These are phyloP conservation scores for Sycophila texana DNA, from an alignment of 2,888 invertebrate species.

Conservation along the genomic window DNA sequence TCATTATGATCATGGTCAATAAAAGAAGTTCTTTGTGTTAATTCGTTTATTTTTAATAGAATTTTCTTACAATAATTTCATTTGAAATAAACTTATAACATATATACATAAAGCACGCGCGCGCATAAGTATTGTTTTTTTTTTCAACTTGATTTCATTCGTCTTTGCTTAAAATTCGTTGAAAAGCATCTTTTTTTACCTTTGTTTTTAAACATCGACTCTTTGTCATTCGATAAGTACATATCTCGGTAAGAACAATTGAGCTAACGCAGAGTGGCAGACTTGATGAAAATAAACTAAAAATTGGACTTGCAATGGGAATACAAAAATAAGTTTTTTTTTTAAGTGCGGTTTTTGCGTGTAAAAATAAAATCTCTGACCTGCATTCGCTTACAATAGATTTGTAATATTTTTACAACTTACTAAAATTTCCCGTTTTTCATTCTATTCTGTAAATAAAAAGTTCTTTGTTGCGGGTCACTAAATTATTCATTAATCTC, in stretches of 20 bases:
- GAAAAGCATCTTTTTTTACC: conserved; percentile 39
- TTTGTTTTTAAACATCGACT: conserved; percentile 36
- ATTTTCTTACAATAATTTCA: conserved; percentile 53
- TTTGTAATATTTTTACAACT: conserved; percentile 12
- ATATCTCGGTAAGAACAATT: conserved; percentile 42
- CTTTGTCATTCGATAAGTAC: conserved; percentile 32
- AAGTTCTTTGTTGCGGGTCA: not conserved
- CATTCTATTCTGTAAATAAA: not conserved
- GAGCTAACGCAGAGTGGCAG: conserved; percentile 45
- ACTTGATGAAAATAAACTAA: conserved; percentile 47
- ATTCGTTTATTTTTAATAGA: conserved; percentile 51
- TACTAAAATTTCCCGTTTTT: conserved; percentile 38
- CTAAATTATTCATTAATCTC: conserved; percentile 32
- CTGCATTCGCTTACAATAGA: conserved; percentile 35
- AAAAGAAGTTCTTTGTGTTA: conserved; percentile 31
- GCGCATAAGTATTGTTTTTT: conserved; percentile 44
- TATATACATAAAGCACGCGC: conserved; percentile 55
- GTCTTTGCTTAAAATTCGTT: conserved; percentile 27
- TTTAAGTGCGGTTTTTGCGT: conserved; percentile 48
- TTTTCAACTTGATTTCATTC: conserved; percentile 25
- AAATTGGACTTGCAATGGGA: conserved; percentile 38
- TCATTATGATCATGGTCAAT: not conserved
- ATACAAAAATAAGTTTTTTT: conserved; percentile 56
- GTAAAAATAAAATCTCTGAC: conserved; percentile 57
- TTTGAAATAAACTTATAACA: conserved; percentile 51